Conservation (phyloP, 1,140 invertebrate genomes). For the Eufriesea mexicana region DNA sequence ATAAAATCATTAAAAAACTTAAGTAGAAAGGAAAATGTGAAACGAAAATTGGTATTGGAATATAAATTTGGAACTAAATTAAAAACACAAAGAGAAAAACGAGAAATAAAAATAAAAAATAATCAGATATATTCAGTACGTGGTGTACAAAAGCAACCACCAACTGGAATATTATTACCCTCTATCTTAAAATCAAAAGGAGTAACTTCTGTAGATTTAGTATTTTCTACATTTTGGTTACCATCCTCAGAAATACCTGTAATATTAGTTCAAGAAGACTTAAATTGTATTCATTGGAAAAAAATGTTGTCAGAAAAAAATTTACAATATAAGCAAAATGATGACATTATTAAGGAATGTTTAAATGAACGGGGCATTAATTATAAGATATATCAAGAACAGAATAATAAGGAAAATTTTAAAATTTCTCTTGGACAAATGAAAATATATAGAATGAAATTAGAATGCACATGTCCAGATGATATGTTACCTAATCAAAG, state of each 20-base stretch:
- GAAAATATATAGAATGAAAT: conserved; percentile 83
- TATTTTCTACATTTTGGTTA: conserved; percentile 84
- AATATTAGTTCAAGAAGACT: conserved; percentile 80
- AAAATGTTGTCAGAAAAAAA: conserved; percentile 64
- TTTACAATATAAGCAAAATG: conserved; percentile 66
- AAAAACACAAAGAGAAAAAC: conserved; percentile 23
- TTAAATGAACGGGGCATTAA: conserved; percentile 78
- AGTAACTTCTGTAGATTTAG: conserved; percentile 80
- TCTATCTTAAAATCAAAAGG: conserved; percentile 73
- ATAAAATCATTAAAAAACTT: conserved; percentile 43
- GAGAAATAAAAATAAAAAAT: conserved; percentile 25
- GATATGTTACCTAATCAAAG: conserved; percentile 79
- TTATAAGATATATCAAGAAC: conserved; percentile 76
- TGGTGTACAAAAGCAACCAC: conserved; percentile 79
- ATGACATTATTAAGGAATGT: conserved; percentile 77
- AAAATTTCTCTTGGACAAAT: conserved; percentile 82
- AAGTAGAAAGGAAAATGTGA: not conserved
- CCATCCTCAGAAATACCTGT: conserved; percentile 78
- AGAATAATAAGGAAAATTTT: conserved; percentile 78
- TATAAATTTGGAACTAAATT: conserved; percentile 15
- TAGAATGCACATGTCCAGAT: conserved; percentile 82
- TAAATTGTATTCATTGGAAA: conserved; percentile 81
- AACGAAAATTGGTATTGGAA: conserved; percentile 1
- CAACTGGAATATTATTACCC: conserved; percentile 76
- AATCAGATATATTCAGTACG: conserved; percentile 69